Evolutionary conservation across 2,797 vertebrate species (phyloP).

Genomic region (Crax fasciolata): DNA sequence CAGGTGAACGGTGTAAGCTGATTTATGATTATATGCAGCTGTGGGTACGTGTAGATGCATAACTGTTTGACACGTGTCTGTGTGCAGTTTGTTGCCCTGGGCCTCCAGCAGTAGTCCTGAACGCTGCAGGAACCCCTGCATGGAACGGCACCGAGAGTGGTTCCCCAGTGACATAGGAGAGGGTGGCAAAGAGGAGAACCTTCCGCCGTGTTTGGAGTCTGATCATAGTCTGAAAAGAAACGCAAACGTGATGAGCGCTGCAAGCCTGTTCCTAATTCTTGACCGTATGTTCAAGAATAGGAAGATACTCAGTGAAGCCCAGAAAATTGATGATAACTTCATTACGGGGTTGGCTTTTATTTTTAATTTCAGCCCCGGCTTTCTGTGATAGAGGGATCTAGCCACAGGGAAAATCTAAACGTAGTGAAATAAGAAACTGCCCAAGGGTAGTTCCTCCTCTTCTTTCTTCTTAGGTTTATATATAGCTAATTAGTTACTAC

Average conservation of each 20-base stretch:
- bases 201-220: neutral
- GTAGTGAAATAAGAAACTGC: neutral
- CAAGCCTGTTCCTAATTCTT: conserved; percentile 32
- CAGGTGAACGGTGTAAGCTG: neutral
- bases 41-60: neutral
- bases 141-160: neutral
- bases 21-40: neutral
- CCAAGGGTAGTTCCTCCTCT: neutral
- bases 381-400: neutral
- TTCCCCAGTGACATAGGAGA: neutral
- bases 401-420: neutral
- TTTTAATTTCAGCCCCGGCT: neutral
- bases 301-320: neutral
- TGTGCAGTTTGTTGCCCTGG: neutral
- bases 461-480: conserved; percentile 12
- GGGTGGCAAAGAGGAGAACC: neutral
- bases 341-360: neutral
- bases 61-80: neutral
- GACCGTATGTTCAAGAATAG: conserved; percentile 18
- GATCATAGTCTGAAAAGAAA: neutral
- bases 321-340: neutral
- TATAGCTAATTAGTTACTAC: conserved; percentile 34
- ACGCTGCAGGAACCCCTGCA: neutral
- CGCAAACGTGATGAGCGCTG: neutral
- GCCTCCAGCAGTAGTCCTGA: neutral